These are phyloP conservation scores for Oxyura jamaicensis DNA, from an alignment of 2,113 vertebrate genomes.

Conservation along the genomic window DNA sequence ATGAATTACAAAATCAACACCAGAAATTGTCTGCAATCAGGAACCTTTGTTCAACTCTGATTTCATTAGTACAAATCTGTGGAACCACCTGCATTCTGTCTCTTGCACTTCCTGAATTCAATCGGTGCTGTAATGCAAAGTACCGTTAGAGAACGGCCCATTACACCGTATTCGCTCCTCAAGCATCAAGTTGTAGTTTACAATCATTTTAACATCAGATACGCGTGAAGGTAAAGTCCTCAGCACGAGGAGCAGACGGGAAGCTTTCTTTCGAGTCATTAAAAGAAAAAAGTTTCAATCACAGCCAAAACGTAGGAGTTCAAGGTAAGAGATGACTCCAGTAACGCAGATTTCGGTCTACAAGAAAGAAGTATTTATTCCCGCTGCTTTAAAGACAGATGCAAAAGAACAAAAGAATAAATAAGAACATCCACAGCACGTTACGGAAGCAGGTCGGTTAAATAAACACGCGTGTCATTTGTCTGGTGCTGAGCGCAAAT, in stretches of 20 bases:
- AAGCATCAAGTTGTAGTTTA: neutral
- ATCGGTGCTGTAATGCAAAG: neutral
- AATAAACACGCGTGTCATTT: rapidly evolving
- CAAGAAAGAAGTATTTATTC: neutral
- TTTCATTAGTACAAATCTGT: neutral
- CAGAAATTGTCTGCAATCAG: neutral
- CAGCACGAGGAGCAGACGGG: neutral
- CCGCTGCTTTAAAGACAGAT: neutral
- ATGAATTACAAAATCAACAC: neutral
- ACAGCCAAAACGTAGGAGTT: neutral
- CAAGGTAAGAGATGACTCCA: neutral
- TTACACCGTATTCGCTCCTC: neutral
- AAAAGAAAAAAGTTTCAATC: neutral
- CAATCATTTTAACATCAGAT: neutral
- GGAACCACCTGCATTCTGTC: neutral
- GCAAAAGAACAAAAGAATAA: neutral
- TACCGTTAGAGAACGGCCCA: neutral
- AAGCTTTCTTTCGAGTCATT: neutral
- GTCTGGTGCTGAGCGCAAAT: neutral
- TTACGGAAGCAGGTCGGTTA: neutral
- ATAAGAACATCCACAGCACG: neutral
- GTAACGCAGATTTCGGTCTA: neutral
- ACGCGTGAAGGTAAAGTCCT: neutral
- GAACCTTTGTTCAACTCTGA: neutral
- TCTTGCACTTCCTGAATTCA: neutral